Conservation (phyloP, 2,113 vertebrate genomes). For the Acanthochromis polyacanthus region DNA sequence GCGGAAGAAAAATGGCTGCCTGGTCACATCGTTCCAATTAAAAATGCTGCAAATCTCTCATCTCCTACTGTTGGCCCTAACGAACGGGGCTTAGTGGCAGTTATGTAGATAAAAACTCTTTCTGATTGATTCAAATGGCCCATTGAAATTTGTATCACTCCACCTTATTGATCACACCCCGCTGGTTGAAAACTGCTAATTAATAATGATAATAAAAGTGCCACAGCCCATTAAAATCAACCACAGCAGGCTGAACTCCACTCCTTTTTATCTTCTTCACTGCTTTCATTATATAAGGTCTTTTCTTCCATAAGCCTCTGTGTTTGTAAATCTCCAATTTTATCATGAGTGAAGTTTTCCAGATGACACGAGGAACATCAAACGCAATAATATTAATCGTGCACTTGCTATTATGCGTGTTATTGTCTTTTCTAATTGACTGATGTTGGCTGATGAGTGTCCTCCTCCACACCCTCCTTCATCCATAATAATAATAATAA, state of each 20-base stretch:
- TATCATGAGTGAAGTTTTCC: background rate
- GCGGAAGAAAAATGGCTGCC: conserved; percentile 89
- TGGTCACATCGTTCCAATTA: conserved; percentile 94
- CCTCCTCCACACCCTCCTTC: conserved; percentile 44
- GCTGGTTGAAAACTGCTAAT: conserved; percentile 97
- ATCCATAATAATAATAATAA: conserved; percentile 41
- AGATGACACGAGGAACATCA: conserved; percentile 13
- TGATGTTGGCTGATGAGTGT: conserved; percentile 55
- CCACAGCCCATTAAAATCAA: conserved; percentile 95
- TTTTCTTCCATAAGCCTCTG: background rate
- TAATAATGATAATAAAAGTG: conserved; percentile 99
- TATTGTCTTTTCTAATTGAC: conserved; percentile 42
- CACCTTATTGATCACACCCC: conserved; percentile 97
- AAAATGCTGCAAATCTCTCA: conserved; percentile 92
- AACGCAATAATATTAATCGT: conserved; percentile 28
- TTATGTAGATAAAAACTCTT: conserved; percentile 98
- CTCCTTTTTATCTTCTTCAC: conserved; percentile 8
- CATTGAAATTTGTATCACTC: conserved; percentile 99
- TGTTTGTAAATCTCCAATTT: background rate
- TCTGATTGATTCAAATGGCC: conserved; percentile 98
- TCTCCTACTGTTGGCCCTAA: conserved; percentile 94
- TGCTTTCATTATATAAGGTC: conserved; percentile 1
- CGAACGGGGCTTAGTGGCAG: conserved; percentile 95
- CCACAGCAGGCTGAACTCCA: conserved; percentile 69
- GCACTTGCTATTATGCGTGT: conserved; percentile 23